phyloP scores from a whole-genome alignment of 2,113 vertebrate genomes.

The Chamaetylas fuelleborni region DNA sequence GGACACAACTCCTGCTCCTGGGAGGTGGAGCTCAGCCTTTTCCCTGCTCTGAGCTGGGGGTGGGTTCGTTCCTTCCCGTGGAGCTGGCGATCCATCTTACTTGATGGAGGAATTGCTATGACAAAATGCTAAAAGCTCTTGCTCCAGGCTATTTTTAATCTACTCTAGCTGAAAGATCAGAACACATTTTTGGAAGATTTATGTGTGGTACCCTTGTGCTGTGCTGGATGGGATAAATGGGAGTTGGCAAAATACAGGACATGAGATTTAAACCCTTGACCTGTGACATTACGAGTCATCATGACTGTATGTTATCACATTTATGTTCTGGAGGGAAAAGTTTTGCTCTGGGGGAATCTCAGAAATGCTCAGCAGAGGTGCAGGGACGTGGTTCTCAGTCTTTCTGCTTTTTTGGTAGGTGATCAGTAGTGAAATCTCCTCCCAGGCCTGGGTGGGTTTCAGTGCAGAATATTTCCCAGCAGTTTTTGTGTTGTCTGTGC shows the following conservation, averaged over 20 bases:
- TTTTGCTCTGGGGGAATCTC: neutral
- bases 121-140: slow-evolving; percentile 52
- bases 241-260: slow-evolving; percentile 35
- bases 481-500: neutral
- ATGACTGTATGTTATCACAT: neutral
- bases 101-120: slow-evolving; percentile 40
- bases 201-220: neutral
- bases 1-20: neutral
- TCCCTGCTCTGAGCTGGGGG: neutral
- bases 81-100: slow-evolving; percentile 13
- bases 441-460: neutral
- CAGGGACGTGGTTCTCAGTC: neutral
- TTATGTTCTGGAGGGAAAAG: neutral
- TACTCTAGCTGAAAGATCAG: slow-evolving; percentile 61
- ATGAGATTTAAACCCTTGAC: neutral
- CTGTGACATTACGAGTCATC: slow-evolving; percentile 44
- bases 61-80: neutral
- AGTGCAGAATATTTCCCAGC: neutral
- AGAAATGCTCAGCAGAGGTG: neutral
- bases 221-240: slow-evolving; percentile 19
- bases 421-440: neutral
- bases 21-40: neutral
- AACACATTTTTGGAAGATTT: slow-evolving; percentile 48
- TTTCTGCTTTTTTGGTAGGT: neutral
- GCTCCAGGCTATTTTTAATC: slow-evolving; percentile 60